A percentile compares a stretch with the other conserved stretches of the same genome.
phyloP scores from a whole-genome alignment of 2,113 vertebrate genomes.

The Orientallactaga bullata region DNA sequence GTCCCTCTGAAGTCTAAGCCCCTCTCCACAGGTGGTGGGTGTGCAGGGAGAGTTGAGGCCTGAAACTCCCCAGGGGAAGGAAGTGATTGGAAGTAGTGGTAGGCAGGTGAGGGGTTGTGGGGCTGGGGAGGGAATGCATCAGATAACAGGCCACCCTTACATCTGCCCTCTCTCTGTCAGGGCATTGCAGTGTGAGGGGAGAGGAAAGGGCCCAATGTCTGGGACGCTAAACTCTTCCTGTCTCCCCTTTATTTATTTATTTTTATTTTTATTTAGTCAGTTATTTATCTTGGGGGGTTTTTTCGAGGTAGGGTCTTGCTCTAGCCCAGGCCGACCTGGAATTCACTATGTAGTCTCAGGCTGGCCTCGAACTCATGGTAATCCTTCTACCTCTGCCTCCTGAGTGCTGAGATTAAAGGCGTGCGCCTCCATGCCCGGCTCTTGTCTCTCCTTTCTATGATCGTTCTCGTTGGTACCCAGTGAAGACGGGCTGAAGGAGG shows the following conservation, averaged over 20 bases:
- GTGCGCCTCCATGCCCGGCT: too few species aligned
- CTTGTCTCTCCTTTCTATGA: background rate
- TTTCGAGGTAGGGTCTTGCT: too few species aligned
- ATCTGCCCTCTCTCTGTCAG: background rate
- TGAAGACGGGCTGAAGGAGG: background rate
- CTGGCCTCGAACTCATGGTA: too few species aligned
- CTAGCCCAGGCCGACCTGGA: too few species aligned
- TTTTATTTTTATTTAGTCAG: too few species aligned
- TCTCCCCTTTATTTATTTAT: background rate
- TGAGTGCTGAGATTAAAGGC: too few species aligned
- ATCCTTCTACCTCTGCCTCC: background rate
- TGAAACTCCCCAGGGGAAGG: background rate
- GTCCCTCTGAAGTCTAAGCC: conserved; percentile 40
- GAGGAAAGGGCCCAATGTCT: background rate
- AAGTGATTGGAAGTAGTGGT: conserved; percentile 8
- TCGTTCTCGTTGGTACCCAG: background rate
- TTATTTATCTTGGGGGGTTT: too few species aligned
- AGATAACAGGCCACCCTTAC: background rate
- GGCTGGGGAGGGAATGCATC: too few species aligned
- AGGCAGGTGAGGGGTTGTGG: background rate
- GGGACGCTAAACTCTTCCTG: background rate
- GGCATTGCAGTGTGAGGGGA: background rate
- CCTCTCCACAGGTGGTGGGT: conserved; percentile 68
- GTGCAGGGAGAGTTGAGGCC: conserved; percentile 65
- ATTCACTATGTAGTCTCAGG: too few species aligned